These are phyloP conservation scores for Stenchaetothrips biformis DNA, from an alignment of 2,888 invertebrate genomes.

Conservation along the genomic window DNA sequence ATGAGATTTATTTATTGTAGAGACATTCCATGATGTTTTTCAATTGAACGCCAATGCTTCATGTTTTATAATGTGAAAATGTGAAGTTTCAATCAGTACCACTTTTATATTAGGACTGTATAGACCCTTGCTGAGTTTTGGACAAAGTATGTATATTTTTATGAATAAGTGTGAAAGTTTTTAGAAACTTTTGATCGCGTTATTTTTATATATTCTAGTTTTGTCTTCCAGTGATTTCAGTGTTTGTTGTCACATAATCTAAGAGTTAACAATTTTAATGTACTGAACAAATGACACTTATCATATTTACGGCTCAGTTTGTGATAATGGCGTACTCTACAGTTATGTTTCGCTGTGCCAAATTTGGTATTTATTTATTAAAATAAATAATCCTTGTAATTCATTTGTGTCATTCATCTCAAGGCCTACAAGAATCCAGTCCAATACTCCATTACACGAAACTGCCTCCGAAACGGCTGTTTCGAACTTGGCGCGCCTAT, in stretches of 20 bases:
- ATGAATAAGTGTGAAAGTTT: background rate
- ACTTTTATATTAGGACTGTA: background rate
- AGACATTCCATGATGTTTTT: slow-evolving; percentile 18
- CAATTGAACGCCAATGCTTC: background rate
- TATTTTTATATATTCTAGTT: background rate
- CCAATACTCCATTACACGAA: no score
- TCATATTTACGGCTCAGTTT: background rate
- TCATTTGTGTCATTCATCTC: no score
- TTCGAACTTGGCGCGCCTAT: no score
- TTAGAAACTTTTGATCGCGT: background rate
- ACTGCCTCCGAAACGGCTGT: no score
- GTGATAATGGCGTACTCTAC: slow-evolving; percentile 16
- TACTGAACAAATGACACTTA: background rate
- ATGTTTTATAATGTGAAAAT: background rate
- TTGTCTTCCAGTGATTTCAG: slow-evolving; percentile 18
- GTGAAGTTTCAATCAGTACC: background rate
- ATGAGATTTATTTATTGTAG: slow-evolving; percentile 1
- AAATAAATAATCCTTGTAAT: background rate
- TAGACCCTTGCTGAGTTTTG: background rate
- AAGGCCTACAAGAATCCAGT: no score
- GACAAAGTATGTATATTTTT: background rate
- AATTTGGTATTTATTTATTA: slow-evolving; percentile 6
- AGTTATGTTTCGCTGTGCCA: background rate
- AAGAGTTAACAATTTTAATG: background rate
- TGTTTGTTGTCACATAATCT: background rate